Evolutionary conservation across 1,140 invertebrate genomes (phyloP), one percentile per base, ranked within the genome.

Genomic region (Drosophila pallidifrons): DNA sequence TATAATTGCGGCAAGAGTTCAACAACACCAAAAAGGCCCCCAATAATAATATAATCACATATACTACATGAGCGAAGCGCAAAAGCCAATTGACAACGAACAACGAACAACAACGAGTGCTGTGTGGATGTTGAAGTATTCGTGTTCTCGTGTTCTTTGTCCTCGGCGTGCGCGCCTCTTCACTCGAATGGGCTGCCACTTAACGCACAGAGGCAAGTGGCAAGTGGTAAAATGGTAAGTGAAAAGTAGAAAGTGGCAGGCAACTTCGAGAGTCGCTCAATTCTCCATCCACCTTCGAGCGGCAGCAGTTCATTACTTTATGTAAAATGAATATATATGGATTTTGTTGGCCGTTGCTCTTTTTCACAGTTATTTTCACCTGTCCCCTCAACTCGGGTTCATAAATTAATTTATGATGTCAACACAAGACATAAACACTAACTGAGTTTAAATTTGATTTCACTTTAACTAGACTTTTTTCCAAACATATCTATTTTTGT

Each of bases 1-100:
- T 57, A 58, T 70, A 70, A 75, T 71, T 75, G 73, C 60, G 32
- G 8, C 47, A 79, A 66, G 54, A 55, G 71, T 79, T 80, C 77
- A 67, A 64, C 57, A 63, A 25, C 20, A 25, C 20, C 20, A 58
- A 65, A 41, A 41, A 49, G 46, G 45, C 10, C 70, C 54, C 47
- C 20, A 25, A 25, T 25, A 25, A 25, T 25, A 25, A 38, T 8
- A 69, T 69, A 61, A 49, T 68, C 16, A 74, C 47, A 47, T 74
- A 68, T 38, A 32, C 32, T 32, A 32, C 7, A 32, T 52, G 46
- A 4, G 32, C 38, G 41, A 16, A 1, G 5, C 11, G 20, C 32
- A 32, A 32, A 32, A 32, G 5, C 5, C 32, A 32, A 8, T 32
- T 32, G 32, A 32, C 32, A 32, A 32, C 20, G 20, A 25, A 25